phyloP scores from a whole-genome alignment of 2,888 invertebrate genomes.

The Serrognathus titanus region DNA sequence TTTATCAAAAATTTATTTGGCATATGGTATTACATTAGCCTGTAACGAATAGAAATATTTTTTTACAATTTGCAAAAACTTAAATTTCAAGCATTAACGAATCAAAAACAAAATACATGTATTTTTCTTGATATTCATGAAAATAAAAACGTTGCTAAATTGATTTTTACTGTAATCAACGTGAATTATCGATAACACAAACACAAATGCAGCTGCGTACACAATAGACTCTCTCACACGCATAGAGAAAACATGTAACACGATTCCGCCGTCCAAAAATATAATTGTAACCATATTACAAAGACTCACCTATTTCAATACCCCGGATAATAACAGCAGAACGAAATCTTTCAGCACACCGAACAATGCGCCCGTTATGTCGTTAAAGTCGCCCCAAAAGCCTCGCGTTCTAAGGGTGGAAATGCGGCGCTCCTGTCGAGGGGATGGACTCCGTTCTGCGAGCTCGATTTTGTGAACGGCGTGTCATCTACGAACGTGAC shows the following conservation, averaged over 20 bases:
- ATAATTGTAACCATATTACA: slow-evolving; percentile 38
- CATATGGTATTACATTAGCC: too few species aligned
- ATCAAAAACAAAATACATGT: too few species aligned
- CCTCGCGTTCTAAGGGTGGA: slow-evolving; percentile 3
- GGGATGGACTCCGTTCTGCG: slow-evolving; percentile 41
- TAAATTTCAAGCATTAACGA: too few species aligned
- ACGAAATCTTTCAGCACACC: slow-evolving; percentile 29
- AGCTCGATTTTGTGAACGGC: slow-evolving; percentile 43
- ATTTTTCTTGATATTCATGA: too few species aligned
- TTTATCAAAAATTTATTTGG: too few species aligned
- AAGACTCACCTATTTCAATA: slow-evolving; percentile 37
- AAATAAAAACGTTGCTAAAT: too few species aligned
- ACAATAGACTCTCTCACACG: too few species aligned
- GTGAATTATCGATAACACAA: too few species aligned
- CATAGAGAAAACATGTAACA: slow-evolving; percentile 11
- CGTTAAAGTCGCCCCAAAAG: slow-evolving; percentile 33
- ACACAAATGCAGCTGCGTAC: too few species aligned
- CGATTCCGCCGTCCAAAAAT: slow-evolving; percentile 26
- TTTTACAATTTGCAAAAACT: too few species aligned
- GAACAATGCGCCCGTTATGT: slow-evolving; percentile 36
- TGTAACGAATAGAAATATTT: too few species aligned
- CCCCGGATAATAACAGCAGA: slow-evolving; percentile 24
- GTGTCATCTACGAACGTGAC: slow-evolving; percentile 49
- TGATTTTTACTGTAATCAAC: too few species aligned
- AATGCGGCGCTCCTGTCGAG: slow-evolving; percentile 15